A percentile compares a stretch with the other conserved stretches of the same genome.
Evolutionary conservation across 2,888 invertebrate species (phyloP).

Genomic region (Heteropelma amictum): DNA sequence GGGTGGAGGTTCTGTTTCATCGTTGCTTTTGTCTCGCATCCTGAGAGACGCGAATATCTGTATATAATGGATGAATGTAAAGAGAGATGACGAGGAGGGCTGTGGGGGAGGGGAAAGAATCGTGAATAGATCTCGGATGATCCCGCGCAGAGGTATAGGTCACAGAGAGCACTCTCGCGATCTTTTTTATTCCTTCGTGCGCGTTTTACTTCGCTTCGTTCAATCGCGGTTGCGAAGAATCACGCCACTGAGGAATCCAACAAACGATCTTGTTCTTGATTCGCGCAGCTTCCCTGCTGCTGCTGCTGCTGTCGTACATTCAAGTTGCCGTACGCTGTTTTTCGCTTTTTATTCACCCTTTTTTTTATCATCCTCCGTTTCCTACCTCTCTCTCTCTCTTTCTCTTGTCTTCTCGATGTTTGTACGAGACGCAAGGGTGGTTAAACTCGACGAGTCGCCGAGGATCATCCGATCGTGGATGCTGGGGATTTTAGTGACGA

Average conservation of each 20-base stretch:
- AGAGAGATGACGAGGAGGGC: slow-evolving; percentile 37
- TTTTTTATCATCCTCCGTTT: too few species aligned
- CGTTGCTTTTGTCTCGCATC: slow-evolving; percentile 77
- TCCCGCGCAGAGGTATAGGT: slow-evolving; percentile 73
- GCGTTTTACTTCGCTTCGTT: slow-evolving; percentile 30
- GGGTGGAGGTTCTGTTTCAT: slow-evolving; percentile 75
- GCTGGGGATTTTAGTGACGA: too few species aligned
- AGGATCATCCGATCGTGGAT: too few species aligned
- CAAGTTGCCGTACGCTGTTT: background rate
- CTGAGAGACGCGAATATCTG: slow-evolving; percentile 68
- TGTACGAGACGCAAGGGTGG: background rate
- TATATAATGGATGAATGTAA: slow-evolving; percentile 68
- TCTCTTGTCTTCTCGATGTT: background rate
- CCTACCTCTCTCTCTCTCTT: background rate
- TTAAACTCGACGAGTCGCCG: background rate
- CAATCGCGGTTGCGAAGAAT: slow-evolving; percentile 36
- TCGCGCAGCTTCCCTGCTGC: slow-evolving; percentile 20
- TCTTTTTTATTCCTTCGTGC: slow-evolving; percentile 57
- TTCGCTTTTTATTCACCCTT: background rate
- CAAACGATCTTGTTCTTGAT: slow-evolving; percentile 22
- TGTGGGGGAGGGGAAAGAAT: slow-evolving; percentile 17
- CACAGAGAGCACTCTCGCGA: slow-evolving; percentile 69
- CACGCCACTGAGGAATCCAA: slow-evolving; percentile 45
- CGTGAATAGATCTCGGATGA: slow-evolving; percentile 77
- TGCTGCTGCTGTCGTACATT: slow-evolving; percentile 6